Evolutionary conservation across 92 coral and sea anemone species (phyloP).

Genomic region (Phenganax subtilis): DNA sequence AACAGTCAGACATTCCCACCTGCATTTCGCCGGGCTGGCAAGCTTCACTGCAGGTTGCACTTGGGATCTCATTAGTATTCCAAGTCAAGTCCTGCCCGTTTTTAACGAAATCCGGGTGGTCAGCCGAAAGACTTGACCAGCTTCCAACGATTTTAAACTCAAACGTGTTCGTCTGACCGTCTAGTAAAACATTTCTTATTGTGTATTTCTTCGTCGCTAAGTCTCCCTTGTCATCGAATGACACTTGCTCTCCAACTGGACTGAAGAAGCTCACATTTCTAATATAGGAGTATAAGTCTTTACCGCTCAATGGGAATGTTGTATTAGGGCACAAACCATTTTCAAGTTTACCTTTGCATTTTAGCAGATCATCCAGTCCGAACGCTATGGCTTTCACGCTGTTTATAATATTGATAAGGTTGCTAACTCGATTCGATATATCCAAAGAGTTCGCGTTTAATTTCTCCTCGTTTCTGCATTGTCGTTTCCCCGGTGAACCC

Average conservation of each 20-base stretch:
- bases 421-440: slow-evolving; percentile 43
- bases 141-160: slow-evolving; percentile 56
- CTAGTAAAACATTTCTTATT: slow-evolving; percentile 46
- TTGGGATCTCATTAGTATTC: slow-evolving; percentile 62
- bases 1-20: slow-evolving; percentile 89
- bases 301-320: slow-evolving; percentile 45
- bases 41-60: slow-evolving; percentile 71
- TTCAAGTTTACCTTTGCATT: slow-evolving; percentile 42
- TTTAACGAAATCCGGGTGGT: background rate
- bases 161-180: slow-evolving; percentile 19
- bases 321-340: slow-evolving; percentile 50
- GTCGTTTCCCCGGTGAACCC: background rate
- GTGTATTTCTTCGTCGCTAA: slow-evolving; percentile 64
- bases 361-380: slow-evolving; percentile 57
- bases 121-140: slow-evolving; percentile 49
- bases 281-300: slow-evolving; percentile 55
- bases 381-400: slow-evolving; percentile 69
- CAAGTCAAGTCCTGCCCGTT: slow-evolving; percentile 49
- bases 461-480: slow-evolving; percentile 53
- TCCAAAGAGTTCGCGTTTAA: slow-evolving; percentile 39
- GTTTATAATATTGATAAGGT: slow-evolving; percentile 70
- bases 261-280: slow-evolving; percentile 56
- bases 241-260: slow-evolving; percentile 48
- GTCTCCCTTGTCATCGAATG: slow-evolving; percentile 76
- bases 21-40: slow-evolving; percentile 77